Evolutionary conservation across 2,797 vertebrate genomes (phyloP).

Genomic region (Myotis vivesi): DNA sequence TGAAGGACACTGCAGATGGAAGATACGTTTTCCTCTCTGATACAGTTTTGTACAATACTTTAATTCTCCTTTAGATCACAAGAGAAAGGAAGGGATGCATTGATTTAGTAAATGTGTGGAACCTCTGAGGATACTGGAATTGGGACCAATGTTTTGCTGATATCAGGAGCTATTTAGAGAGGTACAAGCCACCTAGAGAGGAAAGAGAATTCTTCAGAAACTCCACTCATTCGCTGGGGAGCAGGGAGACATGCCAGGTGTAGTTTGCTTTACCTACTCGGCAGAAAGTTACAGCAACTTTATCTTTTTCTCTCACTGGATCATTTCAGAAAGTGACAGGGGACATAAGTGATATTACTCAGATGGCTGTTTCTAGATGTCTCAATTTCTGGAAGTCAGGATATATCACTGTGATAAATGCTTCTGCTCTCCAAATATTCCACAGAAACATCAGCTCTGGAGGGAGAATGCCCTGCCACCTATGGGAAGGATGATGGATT

Average conservation of each 20-base stretch:
- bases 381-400: slow-evolving; percentile 66
- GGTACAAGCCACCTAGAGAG: not conserved
- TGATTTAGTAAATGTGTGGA: slow-evolving; percentile 10
- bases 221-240: accelerated
- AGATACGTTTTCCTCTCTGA: not conserved
- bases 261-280: not conserved
- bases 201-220: not conserved
- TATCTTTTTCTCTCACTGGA: slow-evolving; percentile 41
- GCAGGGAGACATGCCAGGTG: not conserved
- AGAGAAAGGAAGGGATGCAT: not conserved
- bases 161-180: not conserved
- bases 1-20: not conserved
- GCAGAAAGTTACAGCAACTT: slow-evolving; percentile 3
- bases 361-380: slow-evolving; percentile 67
- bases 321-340: slow-evolving; percentile 63
- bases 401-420: slow-evolving; percentile 70
- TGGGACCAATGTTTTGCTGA: not conserved
- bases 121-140: not conserved
- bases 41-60: not conserved
- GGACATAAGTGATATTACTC: slow-evolving; percentile 61
- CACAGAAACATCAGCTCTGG: slow-evolving; percentile 23
- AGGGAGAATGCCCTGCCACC: not conserved
- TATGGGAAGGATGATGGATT: not conserved
- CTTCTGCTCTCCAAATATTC: slow-evolving; percentile 42
- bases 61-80: not conserved